Evolutionary conservation across 37 sponge, comb jelly and placozoan genomes (phyloP).

Genomic region (Bolinopsis microptera): DNA sequence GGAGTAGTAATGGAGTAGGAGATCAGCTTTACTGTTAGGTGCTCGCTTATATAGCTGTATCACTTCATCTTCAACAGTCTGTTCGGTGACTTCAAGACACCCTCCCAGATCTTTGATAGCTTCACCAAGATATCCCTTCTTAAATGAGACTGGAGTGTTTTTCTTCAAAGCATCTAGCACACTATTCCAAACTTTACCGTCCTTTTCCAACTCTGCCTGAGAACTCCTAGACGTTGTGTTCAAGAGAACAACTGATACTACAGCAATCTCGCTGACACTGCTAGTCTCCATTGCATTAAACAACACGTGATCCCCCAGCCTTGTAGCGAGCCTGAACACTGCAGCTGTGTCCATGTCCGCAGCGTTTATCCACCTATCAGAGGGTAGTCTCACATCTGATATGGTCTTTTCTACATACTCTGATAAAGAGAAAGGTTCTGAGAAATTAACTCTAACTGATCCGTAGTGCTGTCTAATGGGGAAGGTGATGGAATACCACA

Average conservation of each 20-base stretch:
- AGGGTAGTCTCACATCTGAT: neutral
- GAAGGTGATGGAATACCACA: conserved; percentile 31
- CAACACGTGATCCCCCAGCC: conserved; percentile 44
- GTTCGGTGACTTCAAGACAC: neutral
- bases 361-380: neutral
- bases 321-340: conserved; percentile 3
- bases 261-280: conserved; percentile 1
- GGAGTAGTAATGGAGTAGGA: conserved; percentile 55
- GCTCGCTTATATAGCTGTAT: neutral
- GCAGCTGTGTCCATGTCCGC: conserved; percentile 28
- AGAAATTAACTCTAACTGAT: conserved; percentile 22
- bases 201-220: neutral
- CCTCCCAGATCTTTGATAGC: neutral
- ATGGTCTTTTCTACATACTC: conserved; percentile 17
- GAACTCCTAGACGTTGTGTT: neutral
- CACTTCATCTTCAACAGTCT: neutral
- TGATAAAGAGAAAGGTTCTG: conserved; percentile 14
- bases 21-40: neutral
- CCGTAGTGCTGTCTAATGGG: conserved; percentile 51
- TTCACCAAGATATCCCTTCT: neutral
- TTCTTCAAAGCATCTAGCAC: neutral
- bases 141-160: neutral
- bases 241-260: neutral
- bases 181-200: neutral
- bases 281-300: conserved; percentile 47